phyloP scores from a whole-genome alignment of 1,140 invertebrate species.

The Panulirus ornatus region DNA sequence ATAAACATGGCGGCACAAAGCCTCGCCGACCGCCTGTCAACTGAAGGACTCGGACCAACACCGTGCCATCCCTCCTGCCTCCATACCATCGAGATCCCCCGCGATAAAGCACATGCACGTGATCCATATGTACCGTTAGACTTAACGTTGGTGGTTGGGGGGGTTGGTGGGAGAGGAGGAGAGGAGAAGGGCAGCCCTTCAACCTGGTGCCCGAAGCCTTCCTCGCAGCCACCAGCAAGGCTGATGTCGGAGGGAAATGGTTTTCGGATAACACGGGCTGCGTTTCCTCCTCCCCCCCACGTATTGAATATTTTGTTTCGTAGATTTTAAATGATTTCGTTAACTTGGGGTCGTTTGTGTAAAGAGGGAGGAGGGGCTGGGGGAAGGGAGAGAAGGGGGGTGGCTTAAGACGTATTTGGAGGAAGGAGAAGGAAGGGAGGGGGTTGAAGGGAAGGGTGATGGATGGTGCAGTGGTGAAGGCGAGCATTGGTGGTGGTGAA shows the following conservation, averaged over 20 bases:
- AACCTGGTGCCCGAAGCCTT: conserved; percentile 54
- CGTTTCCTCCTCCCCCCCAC: too few species aligned
- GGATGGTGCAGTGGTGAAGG: background rate
- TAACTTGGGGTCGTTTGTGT: background rate
- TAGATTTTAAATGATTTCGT: conserved; percentile 34
- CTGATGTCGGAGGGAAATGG: conserved; percentile 67
- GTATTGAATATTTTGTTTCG: conserved; percentile 51
- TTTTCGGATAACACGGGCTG: conserved; percentile 65
- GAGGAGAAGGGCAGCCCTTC: conserved; percentile 33
- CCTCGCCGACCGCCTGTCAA: conserved; percentile 68
- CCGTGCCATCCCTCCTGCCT: conserved; percentile 32
- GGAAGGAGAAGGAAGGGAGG: background rate
- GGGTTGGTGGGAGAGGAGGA: too few species aligned
- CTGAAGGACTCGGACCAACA: conserved; percentile 57
- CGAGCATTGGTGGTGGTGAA: conserved; percentile 2
- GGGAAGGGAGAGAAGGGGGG: background rate
- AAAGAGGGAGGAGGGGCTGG: background rate
- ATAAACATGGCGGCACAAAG: conserved; percentile 70
- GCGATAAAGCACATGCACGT: conserved; percentile 56
- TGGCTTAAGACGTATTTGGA: background rate
- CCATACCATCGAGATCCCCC: conserved; percentile 51
- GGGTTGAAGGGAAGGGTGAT: background rate
- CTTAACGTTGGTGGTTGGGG: background rate
- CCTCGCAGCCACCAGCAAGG: conserved; percentile 51
- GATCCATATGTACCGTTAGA: conserved; percentile 46